Evolutionary conservation across 2,888 invertebrate genomes (phyloP), one percentile per base, ranked within the genome.

Genomic region (Tenthredo livida): DNA sequence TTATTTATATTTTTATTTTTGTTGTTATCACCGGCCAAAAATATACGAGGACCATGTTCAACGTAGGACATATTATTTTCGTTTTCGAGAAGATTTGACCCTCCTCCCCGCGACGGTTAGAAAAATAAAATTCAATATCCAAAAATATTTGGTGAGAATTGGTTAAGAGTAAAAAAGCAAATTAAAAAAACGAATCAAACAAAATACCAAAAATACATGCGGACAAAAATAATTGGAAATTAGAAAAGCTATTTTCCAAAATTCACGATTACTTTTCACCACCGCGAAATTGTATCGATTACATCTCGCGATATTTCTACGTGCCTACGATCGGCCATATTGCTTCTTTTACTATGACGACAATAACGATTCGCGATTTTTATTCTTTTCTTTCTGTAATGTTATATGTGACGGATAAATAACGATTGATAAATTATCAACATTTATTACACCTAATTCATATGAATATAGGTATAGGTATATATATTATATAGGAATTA

Each of bases 31-130:
- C 87, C 88, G 61, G 87, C 83, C 61, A 89, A 87, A 58, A 88
- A 89, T 50, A 90, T 87, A 65, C 89, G 87, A 7, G 89, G 88
- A 33, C 88, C 90, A 80, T 88, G 89, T 85, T 90, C 90, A n/a
- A 87, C 88, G 61, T 89, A 89, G 78, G 90, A 88, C 88, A 90
- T 89, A 82, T 72, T 72, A 15, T 72, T 40, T 37, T 29, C 0
- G 67, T 6, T 17, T 6, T 1, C 33, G 15, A 29, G 7, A 37
- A 70, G 33, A 33, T 33, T n/a, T 17, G 0, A 2, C 3, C 33
- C 17, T 33, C 37, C 70, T 17, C 37, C 15, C 70, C 5, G 4
- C 9, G 9, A 29, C 2, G 29, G 29, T 29, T 65, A 29, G 17
- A 54, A 54, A 54, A 54, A 54, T n/a, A 54, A n/a, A 54, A n/a